Evolutionary conservation across 1,140 invertebrate genomes (phyloP).

Genomic region (Hydropsyche tenuis): DNA sequence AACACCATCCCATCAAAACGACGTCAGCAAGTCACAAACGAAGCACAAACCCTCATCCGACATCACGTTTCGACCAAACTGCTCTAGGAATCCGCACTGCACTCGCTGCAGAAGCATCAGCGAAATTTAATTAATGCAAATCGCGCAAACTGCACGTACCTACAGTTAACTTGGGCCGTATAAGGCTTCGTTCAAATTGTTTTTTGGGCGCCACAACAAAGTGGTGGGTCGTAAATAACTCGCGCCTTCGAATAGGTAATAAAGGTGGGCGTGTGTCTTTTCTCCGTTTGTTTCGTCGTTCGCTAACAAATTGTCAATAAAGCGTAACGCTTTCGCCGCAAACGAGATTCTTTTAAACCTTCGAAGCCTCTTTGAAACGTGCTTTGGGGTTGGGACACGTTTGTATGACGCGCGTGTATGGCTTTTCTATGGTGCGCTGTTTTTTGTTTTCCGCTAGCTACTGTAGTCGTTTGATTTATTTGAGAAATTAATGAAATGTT

Average conservation of each 20-base stretch:
- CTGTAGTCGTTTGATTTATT: no score
- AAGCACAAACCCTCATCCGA: no score
- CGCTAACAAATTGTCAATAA: constrained; percentile 18
- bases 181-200: constrained; percentile 49
- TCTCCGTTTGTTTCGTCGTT: neutral
- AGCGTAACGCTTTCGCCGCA: neutral
- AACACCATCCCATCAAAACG: no score
- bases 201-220: constrained; percentile 46
- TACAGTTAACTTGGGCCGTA: constrained; percentile 34
- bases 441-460: no score
- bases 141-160: constrained; percentile 39
- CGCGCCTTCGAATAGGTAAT: neutral
- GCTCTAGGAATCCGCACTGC: no score
- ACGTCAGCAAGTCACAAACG: no score
- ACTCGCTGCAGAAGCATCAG: constrained; percentile 23
- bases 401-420: neutral
- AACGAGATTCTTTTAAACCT: constrained; percentile 9
- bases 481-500: no score
- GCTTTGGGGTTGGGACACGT: neutral
- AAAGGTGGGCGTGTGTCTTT: neutral
- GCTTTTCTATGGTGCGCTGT: no score
- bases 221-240: constrained; percentile 45
- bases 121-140: constrained; percentile 47
- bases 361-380: neutral
- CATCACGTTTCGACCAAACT: no score